phyloP scores from a whole-genome alignment of 2,888 invertebrate genomes.

The Conistra vaccinii region DNA sequence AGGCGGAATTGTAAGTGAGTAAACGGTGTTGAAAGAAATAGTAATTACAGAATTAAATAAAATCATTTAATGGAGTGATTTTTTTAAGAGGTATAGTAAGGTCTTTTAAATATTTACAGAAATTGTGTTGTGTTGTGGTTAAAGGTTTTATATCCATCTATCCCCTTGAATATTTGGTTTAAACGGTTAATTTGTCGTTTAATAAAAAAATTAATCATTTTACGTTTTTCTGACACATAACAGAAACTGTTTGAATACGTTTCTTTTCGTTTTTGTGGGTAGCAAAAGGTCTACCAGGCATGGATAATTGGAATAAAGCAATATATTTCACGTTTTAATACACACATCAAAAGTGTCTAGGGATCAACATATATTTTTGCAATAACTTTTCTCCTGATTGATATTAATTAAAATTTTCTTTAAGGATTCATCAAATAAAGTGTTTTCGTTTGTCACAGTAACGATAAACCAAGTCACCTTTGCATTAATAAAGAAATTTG shows the following conservation, averaged over 20 bases:
- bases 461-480: too few relatives aligned
- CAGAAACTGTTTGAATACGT: neutral
- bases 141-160: neutral
- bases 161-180: neutral
- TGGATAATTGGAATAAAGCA: neutral
- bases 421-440: too few relatives aligned
- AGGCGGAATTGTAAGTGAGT: neutral
- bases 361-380: too few relatives aligned
- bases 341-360: too few relatives aligned
- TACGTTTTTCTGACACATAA: neutral
- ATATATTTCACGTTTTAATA: neutral
- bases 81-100: neutral
- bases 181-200: neutral
- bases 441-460: too few relatives aligned
- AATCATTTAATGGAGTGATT: neutral
- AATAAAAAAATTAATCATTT: neutral
- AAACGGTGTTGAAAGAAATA: neutral
- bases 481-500: too few relatives aligned
- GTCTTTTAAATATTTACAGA: neutral
- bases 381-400: too few relatives aligned
- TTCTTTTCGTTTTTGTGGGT: neutral
- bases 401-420: too few relatives aligned
- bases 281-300: neutral
- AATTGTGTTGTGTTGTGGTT: neutral
- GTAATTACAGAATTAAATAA: neutral